These are phyloP conservation scores for Diarsia mendica DNA, from an alignment of 2,888 invertebrate species.

Conservation along the genomic window DNA sequence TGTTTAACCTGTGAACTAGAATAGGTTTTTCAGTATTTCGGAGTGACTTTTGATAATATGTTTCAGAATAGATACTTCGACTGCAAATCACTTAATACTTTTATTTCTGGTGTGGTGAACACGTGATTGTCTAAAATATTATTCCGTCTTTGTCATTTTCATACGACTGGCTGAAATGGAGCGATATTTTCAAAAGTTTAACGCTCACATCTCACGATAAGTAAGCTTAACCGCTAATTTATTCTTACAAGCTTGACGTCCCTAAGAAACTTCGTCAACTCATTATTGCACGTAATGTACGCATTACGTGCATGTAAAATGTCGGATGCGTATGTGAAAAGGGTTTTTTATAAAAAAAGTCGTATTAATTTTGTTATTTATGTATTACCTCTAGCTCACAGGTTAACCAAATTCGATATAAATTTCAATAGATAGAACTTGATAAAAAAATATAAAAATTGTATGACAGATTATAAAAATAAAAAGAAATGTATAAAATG, in stretches of 20 bases:
- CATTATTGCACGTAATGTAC: not conserved
- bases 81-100: not conserved
- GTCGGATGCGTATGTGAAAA: not conserved
- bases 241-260: no score
- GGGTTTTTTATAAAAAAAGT: not conserved
- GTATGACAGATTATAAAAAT: slow-evolving; percentile 45
- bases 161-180: not conserved
- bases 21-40: not conserved
- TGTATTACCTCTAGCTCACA: slow-evolving; percentile 28
- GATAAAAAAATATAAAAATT: slow-evolving; percentile 41
- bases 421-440: slow-evolving; percentile 61
- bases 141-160: not conserved
- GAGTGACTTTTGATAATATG: not conserved
- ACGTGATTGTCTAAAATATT: no score
- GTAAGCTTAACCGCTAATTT: no score
- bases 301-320: not conserved
- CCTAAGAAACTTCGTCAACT: not conserved
- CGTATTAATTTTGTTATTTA: not conserved
- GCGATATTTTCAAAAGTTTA: not conserved
- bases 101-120: no score
- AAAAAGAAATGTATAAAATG: slow-evolving; percentile 28
- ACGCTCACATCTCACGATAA: no score
- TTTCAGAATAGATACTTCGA: not conserved
- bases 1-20: slow-evolving; percentile 46
- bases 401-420: slow-evolving; percentile 36